Evolutionary conservation across 1,140 invertebrate species (phyloP).

Genomic region (Drosophila biarmipes): DNA sequence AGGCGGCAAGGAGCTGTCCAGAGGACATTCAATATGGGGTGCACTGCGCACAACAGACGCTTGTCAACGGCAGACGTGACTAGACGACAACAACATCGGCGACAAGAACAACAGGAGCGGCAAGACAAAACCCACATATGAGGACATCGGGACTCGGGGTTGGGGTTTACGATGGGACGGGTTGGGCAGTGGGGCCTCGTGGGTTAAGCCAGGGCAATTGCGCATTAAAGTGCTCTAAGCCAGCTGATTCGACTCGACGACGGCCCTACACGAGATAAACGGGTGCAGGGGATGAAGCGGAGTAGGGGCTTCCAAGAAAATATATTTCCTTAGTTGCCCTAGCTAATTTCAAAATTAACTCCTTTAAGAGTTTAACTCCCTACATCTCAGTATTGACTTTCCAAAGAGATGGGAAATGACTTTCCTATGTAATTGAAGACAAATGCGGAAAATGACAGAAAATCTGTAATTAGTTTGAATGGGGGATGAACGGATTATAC

Average conservation of each 20-base stretch:
- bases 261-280: neutral
- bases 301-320: too few relatives aligned
- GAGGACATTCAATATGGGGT: slow-evolving; percentile 70
- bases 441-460: slow-evolving; percentile 18
- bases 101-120: slow-evolving; percentile 32
- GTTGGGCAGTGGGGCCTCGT: slow-evolving; percentile 4
- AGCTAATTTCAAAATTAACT: too few relatives aligned
- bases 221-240: slow-evolving; percentile 26
- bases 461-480: slow-evolving; percentile 54
- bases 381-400: neutral
- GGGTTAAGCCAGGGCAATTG: slow-evolving; percentile 38
- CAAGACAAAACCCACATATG: slow-evolving; percentile 51
- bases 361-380: too few relatives aligned
- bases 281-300: neutral
- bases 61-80: slow-evolving; percentile 75
- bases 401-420: neutral
- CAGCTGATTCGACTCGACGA: slow-evolving; percentile 30
- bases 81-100: slow-evolving; percentile 61
- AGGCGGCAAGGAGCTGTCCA: slow-evolving; percentile 11
- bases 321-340: too few relatives aligned
- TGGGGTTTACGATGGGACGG: neutral
- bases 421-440: slow-evolving; percentile 1
- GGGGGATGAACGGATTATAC: slow-evolving; percentile 1
- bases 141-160: neutral
- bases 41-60: slow-evolving; percentile 66